A percentile compares a stretch with the other conserved stretches of the same genome.
Evolutionary conservation across 2,888 invertebrate genomes (phyloP).

Genomic region (Lasioglossum morio): DNA sequence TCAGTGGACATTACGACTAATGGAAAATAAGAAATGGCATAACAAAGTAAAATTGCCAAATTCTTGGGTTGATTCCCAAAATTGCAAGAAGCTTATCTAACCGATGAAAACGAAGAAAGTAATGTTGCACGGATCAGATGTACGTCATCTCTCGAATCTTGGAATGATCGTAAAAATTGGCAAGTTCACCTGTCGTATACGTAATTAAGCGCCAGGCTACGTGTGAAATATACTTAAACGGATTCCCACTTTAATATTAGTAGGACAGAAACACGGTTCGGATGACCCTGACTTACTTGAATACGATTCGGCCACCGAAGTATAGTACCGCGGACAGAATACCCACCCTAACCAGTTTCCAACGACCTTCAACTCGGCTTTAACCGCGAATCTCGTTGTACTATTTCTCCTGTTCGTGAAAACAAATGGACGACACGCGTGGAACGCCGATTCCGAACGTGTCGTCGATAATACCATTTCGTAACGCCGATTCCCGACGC

Average conservation of each 20-base stretch:
- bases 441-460: background rate
- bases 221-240: slow-evolving; percentile 31
- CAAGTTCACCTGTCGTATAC: slow-evolving; percentile 20
- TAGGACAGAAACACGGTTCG: slow-evolving; percentile 56
- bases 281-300: slow-evolving; percentile 69
- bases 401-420: slow-evolving; percentile 36
- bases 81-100: too few species aligned
- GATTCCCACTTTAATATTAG: slow-evolving; percentile 47
- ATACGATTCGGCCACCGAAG: slow-evolving; percentile 64
- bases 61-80: too few species aligned
- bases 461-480: slow-evolving; percentile 26
- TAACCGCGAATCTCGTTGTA: slow-evolving; percentile 56
- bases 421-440: slow-evolving; percentile 30
- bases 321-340: slow-evolving; percentile 47
- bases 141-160: background rate
- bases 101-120: background rate
- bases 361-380: slow-evolving; percentile 58
- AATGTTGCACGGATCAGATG: background rate
- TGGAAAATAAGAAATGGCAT: too few species aligned
- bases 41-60: too few species aligned
- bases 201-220: slow-evolving; percentile 35
- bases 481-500: slow-evolving; percentile 9
- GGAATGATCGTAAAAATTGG: slow-evolving; percentile 27
- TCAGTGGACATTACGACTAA: too few species aligned
- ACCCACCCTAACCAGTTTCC: slow-evolving; percentile 62